phyloP scores from a whole-genome alignment of 2,113 vertebrate species.

The Misgurnus anguillicaudatus region DNA sequence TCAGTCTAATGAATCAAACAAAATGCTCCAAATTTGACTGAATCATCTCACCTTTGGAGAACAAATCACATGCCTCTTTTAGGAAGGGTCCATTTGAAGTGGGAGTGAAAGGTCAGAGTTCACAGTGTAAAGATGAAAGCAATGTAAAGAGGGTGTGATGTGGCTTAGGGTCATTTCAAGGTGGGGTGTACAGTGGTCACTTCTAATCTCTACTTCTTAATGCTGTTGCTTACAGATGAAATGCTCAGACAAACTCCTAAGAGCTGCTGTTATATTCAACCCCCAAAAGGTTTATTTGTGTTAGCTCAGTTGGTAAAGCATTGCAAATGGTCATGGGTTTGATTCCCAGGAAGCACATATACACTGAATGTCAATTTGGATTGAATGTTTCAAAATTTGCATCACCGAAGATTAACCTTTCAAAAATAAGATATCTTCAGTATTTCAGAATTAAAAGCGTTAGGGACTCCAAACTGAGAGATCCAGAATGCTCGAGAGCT shows the following conservation, averaged over 20 bases:
- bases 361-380: too few species aligned
- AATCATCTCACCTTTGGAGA: background rate
- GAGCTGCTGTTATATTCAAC: background rate
- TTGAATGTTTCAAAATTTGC: too few species aligned
- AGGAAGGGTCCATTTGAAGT: slow-evolving; percentile 21
- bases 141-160: slow-evolving; percentile 22
- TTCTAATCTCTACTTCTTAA: background rate
- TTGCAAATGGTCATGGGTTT: too few species aligned
- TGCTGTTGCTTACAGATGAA: background rate
- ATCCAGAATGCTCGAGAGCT: slow-evolving; percentile 2
- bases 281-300: background rate
- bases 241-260: background rate
- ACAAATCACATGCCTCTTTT: background rate
- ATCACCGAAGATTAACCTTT: background rate
- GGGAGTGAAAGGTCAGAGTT: slow-evolving; percentile 14
- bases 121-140: slow-evolving; percentile 23
- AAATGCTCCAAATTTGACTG: background rate
- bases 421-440: background rate
- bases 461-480: slow-evolving; percentile 3
- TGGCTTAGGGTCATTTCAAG: slow-evolving; percentile 2
- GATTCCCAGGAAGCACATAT: too few species aligned
- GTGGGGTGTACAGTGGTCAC: background rate
- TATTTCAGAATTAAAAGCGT: background rate
- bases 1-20: background rate
- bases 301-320: background rate